A percentile compares a stretch with the other conserved stretches of the same genome.
Conservation (phyloP, 2,888 invertebrate genomes). For the Trissonchulus sp. region DNA sequence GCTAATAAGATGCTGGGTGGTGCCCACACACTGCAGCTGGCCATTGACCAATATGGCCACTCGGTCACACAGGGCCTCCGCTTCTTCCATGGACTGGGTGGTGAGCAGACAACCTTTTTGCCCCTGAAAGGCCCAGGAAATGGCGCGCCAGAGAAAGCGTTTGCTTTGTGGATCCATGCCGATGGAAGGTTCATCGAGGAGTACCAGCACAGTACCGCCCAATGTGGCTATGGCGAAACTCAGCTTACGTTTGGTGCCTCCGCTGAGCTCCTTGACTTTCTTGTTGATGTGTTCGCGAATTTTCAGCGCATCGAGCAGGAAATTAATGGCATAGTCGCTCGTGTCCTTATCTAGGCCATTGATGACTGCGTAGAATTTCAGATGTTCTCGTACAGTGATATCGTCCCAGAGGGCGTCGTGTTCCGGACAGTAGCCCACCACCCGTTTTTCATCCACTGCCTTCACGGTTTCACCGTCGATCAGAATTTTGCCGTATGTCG, state of each 20-base stretch:
- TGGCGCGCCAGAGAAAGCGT: constrained; percentile 59
- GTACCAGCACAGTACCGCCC: constrained; percentile 69
- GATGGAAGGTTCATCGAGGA: constrained; percentile 76
- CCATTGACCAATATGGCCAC: constrained; percentile 83
- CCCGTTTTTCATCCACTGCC: constrained; percentile 61
- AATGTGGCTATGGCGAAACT: constrained; percentile 79
- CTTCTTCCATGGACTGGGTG: constrained; percentile 86
- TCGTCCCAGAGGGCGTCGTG: constrained; percentile 80
- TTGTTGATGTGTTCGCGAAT: constrained; percentile 73
- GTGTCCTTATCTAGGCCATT: constrained; percentile 64
- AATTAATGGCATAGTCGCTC: constrained; percentile 38
- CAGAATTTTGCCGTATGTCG: constrained; percentile 48
- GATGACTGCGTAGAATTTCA: constrained; percentile 73
- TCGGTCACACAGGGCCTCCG: constrained; percentile 74
- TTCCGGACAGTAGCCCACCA: constrained; percentile 79
- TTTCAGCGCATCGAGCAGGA: constrained; percentile 64
- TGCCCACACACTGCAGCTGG: constrained; percentile 72
- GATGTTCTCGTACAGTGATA: constrained; percentile 72
- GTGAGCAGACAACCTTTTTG: constrained; percentile 62
- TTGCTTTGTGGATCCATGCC: constrained; percentile 82
- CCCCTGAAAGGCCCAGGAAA: constrained; percentile 28
- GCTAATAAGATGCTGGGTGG: constrained; percentile 77
- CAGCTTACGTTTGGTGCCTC: constrained; percentile 76
- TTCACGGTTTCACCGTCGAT: constrained; percentile 66
- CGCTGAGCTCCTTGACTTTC: constrained; percentile 70